Percentiles rank a stretch among this genome's conserved stretches.
phyloP scores from a whole-genome alignment of 2,113 vertebrate genomes.

The Potamarius usumacintae region DNA sequence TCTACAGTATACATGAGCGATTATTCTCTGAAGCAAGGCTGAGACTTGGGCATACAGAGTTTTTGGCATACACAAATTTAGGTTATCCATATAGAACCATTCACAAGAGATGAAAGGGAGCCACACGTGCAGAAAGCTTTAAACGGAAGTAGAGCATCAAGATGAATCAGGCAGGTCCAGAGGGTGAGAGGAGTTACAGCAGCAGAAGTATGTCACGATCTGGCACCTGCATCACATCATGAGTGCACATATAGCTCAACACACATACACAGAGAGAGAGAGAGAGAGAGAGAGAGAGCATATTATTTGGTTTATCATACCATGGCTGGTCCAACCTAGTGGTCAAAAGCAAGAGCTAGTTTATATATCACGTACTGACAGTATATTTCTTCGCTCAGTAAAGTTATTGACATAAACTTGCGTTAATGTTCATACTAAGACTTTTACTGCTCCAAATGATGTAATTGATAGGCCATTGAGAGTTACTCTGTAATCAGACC shows the following conservation, averaged over 20 bases:
- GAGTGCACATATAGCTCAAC: background rate
- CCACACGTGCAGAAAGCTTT: background rate
- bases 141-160: slow-evolving; percentile 10
- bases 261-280: background rate
- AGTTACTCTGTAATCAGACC: background rate
- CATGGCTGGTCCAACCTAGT: background rate
- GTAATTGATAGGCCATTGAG: background rate
- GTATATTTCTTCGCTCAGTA: background rate
- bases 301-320: background rate
- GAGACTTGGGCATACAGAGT: background rate
- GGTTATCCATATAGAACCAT: background rate
- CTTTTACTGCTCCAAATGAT: background rate
- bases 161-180: background rate
- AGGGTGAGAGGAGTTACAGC: background rate
- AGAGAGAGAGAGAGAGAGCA: slow-evolving; percentile 1
- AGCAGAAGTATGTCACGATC: slow-evolving; percentile 24
- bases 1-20: background rate
- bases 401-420: background rate
- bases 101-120: background rate
- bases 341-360: background rate
- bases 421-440: background rate
- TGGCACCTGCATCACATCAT: slow-evolving; percentile 6
- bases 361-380: background rate
- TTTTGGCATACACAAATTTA: background rate
- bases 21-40: background rate